Conservation (phyloP, 2,888 invertebrate species). For the Acanthopleura granulata region DNA sequence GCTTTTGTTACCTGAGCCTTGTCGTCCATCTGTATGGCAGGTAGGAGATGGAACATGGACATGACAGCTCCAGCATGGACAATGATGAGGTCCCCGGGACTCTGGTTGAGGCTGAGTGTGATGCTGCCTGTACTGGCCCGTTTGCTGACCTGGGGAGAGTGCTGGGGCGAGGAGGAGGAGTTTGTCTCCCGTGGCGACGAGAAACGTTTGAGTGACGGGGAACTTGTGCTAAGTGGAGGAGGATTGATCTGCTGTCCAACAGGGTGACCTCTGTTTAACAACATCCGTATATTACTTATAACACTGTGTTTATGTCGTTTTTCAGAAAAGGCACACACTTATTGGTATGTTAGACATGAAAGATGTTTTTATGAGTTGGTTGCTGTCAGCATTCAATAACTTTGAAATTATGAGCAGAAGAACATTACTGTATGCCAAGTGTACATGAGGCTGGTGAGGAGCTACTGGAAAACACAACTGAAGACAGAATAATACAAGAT, state of each 20-base stretch:
- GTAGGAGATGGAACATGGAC: slow-evolving; percentile 90
- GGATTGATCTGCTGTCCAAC: not conserved
- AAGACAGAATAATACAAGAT: too few species aligned
- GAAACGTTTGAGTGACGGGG: slow-evolving; percentile 42
- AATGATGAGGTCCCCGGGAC: slow-evolving; percentile 83
- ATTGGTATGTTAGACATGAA: too few species aligned
- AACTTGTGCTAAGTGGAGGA: slow-evolving; percentile 35
- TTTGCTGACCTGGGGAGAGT: slow-evolving; percentile 46
- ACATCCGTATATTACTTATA: too few species aligned
- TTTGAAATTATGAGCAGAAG: too few species aligned
- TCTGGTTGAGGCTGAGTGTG: slow-evolving; percentile 51
- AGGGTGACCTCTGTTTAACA: not conserved
- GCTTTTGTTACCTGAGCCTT: not conserved
- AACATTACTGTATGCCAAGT: too few species aligned
- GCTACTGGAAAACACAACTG: too few species aligned
- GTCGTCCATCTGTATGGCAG: slow-evolving; percentile 50
- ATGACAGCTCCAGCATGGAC: slow-evolving; percentile 92
- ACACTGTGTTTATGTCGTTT: too few species aligned
- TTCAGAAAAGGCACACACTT: too few species aligned
- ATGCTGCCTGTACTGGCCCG: slow-evolving; percentile 65
- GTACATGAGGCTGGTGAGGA: too few species aligned
- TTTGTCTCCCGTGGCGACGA: slow-evolving; percentile 37
- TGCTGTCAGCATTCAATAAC: too few species aligned
- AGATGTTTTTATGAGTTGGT: too few species aligned
- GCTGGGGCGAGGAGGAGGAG: slow-evolving; percentile 32